Evolutionary conservation across 2,888 invertebrate genomes (phyloP).

Genomic region (Lasioglossum zephyrum): DNA sequence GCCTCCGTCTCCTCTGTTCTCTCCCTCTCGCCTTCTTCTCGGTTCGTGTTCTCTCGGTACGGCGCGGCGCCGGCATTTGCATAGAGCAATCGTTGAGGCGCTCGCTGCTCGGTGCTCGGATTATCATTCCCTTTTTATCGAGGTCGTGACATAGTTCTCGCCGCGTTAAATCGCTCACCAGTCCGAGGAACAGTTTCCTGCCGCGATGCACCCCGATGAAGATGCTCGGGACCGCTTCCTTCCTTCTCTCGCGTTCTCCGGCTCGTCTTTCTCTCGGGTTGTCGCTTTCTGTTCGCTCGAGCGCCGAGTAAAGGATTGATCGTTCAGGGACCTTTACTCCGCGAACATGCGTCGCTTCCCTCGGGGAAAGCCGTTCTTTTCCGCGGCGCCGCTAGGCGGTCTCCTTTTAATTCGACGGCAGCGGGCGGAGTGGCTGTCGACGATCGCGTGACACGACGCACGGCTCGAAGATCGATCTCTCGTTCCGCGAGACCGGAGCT

Average conservation of each 20-base stretch:
- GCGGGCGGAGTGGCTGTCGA: slow-evolving; percentile 44
- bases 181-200: slow-evolving; percentile 46
- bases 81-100: slow-evolving; percentile 44
- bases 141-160: slow-evolving; percentile 55
- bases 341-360: slow-evolving; percentile 3
- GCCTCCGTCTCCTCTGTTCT: not conserved
- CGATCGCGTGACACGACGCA: slow-evolving; percentile 51
- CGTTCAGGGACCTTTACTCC: slow-evolving; percentile 15
- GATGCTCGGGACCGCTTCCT: not conserved
- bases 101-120: slow-evolving; percentile 51
- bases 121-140: slow-evolving; percentile 67
- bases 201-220: not conserved
- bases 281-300: not conserved
- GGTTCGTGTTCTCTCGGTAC: not conserved
- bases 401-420: slow-evolving; percentile 44
- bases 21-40: not conserved
- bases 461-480: slow-evolving; percentile 59
- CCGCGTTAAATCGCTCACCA: slow-evolving; percentile 43
- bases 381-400: not conserved
- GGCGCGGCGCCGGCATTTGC: slow-evolving; percentile 36
- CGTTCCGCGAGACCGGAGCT: slow-evolving; percentile 37
- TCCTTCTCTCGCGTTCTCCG: not conserved
- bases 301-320: slow-evolving; percentile 15
- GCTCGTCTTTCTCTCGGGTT: not conserved
- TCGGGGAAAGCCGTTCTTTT: not conserved